phyloP scores from a whole-genome alignment of 2,113 vertebrate species.

The Gallinago undulata region DNA sequence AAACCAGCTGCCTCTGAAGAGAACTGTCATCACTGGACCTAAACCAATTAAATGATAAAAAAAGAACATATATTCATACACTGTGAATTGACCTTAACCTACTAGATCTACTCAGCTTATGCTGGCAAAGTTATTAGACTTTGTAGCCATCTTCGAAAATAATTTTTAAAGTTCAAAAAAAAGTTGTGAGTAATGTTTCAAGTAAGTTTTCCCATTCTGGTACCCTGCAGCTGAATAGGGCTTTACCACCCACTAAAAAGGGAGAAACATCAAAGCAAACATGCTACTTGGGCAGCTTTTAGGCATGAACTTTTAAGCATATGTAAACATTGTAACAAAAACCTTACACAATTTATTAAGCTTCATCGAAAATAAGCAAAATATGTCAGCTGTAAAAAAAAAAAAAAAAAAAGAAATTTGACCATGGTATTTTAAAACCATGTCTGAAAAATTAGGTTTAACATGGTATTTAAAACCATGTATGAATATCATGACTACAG shows the following conservation, averaged over 20 bases:
- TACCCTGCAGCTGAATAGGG: not conserved
- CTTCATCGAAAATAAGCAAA: not conserved
- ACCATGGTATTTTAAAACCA: not conserved
- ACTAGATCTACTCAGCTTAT: not conserved
- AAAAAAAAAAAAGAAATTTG: not conserved
- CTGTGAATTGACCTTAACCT: not conserved
- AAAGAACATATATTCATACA: not conserved
- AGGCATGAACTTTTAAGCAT: not conserved
- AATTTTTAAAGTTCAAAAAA: not conserved
- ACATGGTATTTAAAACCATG: not conserved
- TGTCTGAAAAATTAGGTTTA: not conserved
- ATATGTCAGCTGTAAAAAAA: not conserved
- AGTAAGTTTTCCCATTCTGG: not conserved
- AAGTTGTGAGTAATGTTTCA: not conserved
- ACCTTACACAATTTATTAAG: not conserved
- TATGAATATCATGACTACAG: not conserved
- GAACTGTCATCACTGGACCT: not conserved
- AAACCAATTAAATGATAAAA: not conserved
- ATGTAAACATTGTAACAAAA: not conserved
- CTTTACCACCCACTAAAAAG: not conserved
- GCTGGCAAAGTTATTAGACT: not conserved
- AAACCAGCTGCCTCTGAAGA: not conserved
- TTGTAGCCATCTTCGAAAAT: not conserved
- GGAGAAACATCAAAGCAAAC: not conserved
- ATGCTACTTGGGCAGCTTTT: not conserved